Percentiles rank a stretch among this genome's conserved stretches.
These are phyloP conservation scores for Rhincodon typus DNA, from an alignment of 2,797 vertebrate species.

Conservation along the genomic window DNA sequence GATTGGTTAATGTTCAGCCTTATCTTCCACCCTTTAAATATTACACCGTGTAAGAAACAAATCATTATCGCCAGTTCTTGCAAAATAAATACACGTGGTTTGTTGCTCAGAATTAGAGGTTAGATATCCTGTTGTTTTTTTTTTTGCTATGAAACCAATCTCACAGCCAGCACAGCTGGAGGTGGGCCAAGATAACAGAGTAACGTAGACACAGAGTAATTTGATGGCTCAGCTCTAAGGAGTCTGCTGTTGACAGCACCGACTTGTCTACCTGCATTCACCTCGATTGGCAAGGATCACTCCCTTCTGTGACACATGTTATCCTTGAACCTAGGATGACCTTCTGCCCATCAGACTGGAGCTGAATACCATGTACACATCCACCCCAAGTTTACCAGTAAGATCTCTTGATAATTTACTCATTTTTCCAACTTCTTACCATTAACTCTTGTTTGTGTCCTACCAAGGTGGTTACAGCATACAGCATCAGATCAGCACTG, in stretches of 20 bases:
- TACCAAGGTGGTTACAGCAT: background rate
- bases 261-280: background rate
- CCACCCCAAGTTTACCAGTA: background rate
- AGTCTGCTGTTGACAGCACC: background rate
- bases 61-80: background rate
- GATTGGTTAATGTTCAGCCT: background rate
- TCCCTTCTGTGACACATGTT: background rate
- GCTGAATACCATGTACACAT: background rate
- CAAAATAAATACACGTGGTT: background rate
- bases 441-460: background rate
- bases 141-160: background rate
- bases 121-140: background rate
- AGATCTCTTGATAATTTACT: background rate
- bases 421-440: background rate
- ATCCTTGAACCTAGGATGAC: background rate
- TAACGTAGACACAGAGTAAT: background rate
- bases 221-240: background rate
- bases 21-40: background rate
- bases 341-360: background rate
- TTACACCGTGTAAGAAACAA: background rate
- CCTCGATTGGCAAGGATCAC: background rate
- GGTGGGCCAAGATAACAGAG: background rate
- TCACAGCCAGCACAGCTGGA: background rate
- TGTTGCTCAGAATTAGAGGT: constrained; percentile 13
- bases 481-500: background rate